Percentiles rank a stretch among this genome's conserved stretches.
Conservation (phyloP, 2,113 vertebrate species). For the Cacatua alba region DNA sequence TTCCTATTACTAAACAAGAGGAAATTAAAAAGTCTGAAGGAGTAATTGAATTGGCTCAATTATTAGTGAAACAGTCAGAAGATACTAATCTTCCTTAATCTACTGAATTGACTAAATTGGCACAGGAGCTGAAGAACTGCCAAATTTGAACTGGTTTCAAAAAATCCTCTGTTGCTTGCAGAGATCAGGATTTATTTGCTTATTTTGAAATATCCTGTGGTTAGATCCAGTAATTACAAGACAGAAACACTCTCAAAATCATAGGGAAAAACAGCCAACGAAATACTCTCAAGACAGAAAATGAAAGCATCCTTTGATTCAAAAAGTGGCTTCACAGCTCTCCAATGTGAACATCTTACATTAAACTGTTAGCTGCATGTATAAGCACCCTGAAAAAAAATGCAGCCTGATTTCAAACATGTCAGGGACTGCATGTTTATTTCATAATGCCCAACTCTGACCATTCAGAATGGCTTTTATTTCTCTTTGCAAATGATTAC, state of each 20-base stretch:
- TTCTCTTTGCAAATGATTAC: background rate
- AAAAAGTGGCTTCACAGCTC: background rate
- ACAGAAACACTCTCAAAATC: background rate
- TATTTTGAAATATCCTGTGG: background rate
- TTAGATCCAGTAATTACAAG: background rate
- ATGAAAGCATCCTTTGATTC: background rate
- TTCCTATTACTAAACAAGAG: background rate
- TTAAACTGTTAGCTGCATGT: background rate
- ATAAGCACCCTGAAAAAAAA: background rate
- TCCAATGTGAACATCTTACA: fast-evolving
- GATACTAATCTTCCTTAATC: conserved; percentile 20
- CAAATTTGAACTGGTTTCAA: background rate
- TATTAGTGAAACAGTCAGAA: conserved; percentile 15
- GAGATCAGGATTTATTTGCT: background rate
- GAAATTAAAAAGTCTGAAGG: background rate
- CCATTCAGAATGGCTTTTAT: fast-evolving
- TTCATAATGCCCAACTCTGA: background rate
- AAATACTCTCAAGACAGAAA: background rate
- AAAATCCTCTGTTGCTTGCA: background rate
- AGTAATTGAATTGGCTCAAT: conserved; percentile 24
- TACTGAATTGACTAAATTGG: background rate
- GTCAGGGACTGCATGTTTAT: background rate
- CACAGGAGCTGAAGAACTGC: background rate
- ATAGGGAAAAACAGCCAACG: background rate
- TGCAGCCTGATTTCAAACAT: background rate